Evolutionary conservation across 2,888 invertebrate genomes (phyloP).

Genomic region (Apodemia duryi): DNA sequence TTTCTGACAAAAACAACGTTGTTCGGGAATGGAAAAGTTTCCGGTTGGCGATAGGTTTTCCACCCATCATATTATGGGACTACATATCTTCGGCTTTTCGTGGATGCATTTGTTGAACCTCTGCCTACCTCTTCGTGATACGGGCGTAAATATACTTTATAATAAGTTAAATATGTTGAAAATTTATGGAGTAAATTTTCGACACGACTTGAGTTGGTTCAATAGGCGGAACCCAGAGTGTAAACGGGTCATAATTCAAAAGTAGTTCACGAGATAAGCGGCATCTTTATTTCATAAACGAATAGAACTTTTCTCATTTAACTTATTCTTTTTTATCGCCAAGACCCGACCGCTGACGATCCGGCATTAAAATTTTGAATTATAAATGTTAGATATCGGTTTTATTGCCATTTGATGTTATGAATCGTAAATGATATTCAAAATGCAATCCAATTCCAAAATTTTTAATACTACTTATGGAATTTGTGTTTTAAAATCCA

Average conservation of each 20-base stretch:
- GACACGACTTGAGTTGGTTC: conserved; percentile 21
- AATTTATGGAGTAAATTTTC: conserved; percentile 4
- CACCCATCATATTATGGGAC: too few species aligned
- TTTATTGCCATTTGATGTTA: conserved; percentile 7
- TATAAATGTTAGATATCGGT: conserved; percentile 19
- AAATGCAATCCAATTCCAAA: too few species aligned
- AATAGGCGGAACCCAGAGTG: conserved; percentile 20
- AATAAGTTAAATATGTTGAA: neutral
- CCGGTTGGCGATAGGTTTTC: too few species aligned
- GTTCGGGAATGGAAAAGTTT: too few species aligned
- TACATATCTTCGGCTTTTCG: too few species aligned
- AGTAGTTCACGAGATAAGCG: conserved; percentile 59
- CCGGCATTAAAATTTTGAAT: conserved; percentile 40
- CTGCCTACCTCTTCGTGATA: too few species aligned
- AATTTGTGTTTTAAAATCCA: too few species aligned
- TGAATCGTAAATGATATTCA: conserved; percentile 11
- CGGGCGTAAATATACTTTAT: too few species aligned
- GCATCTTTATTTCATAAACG: conserved; percentile 68
- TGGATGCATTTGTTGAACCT: too few species aligned
- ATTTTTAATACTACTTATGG: too few species aligned
- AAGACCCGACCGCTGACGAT: conserved; percentile 53
- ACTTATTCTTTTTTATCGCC: conserved; percentile 59
- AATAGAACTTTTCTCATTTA: conserved; percentile 73
- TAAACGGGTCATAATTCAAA: conserved; percentile 52
- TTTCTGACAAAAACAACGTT: too few species aligned